Percentiles rank a stretch among this genome's conserved stretches.
Evolutionary conservation across 2,797 vertebrate genomes (phyloP).

Genomic region (Sylvilagus floridanus): DNA sequence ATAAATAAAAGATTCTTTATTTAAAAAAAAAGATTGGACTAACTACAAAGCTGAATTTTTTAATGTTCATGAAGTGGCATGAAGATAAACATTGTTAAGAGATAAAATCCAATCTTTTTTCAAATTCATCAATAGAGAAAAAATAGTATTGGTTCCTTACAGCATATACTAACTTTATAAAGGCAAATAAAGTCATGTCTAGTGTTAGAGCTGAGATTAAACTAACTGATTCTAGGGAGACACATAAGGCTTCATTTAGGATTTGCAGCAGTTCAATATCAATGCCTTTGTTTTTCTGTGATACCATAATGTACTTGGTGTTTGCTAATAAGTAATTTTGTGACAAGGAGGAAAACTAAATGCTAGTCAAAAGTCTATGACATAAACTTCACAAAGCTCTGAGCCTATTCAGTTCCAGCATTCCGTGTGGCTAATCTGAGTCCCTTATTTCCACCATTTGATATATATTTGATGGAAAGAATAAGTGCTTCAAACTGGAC

Average conservation of each 20-base stretch:
- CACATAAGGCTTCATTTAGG: neutral
- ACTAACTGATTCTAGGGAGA: neutral
- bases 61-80: neutral
- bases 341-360: neutral
- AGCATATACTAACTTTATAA: neutral
- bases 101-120: neutral
- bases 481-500: accelerated
- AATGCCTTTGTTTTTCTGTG: neutral
- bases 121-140: neutral
- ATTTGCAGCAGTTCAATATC: neutral
- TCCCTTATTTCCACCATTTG: neutral
- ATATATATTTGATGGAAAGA: neutral
- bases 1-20: no score
- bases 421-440: neutral
- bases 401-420: neutral
- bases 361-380: neutral
- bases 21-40: neutral
- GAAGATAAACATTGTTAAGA: neutral
- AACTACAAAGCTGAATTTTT: neutral
- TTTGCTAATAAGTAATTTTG: neutral
- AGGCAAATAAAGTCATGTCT: neutral
- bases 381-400: neutral
- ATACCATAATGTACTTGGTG: neutral
- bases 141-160: neutral
- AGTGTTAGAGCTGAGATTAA: neutral